Base-by-base conservation (phyloP, 2,888 invertebrate species). In the Pycnomerus fuliginosus region DNA sequence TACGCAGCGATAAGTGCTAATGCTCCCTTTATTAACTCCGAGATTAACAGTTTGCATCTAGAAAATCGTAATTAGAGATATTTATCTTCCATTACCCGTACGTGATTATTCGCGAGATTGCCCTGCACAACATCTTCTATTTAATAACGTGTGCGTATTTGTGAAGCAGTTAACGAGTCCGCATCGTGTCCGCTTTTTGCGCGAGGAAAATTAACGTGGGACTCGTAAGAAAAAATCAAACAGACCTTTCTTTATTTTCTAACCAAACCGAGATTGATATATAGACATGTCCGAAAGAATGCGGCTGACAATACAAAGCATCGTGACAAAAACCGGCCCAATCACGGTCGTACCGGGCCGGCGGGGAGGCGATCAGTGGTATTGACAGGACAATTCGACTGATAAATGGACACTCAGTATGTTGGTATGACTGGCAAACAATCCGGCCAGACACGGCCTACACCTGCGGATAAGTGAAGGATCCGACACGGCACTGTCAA, bases 301-400 rank as follows among this genome's bases (percentile, higher is more conserved):
- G 60, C 58, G 54, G 56, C 56, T 56, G 53, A 56, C 58, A 60
- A 56, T 58, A 58, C 61, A 61, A 57, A 58, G 57, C 52, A 56
- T 61, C 62, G 61, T 62, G 64, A 65, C 64, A 63, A 65, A 65
- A 65, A 64, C 62, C 61, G 62, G 62, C 61, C 61, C 62, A 65
- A 65, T 63, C 66, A 59, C 53, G 54, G 52, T 48, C 51, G 53
- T 39, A 39, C 25, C 25, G 55, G 51, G 50, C 48, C 50, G 53
- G 52, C 52, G 45, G 53, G 52, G 45, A 57, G 50, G 53, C 55
- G 56, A 54, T 53, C 52, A 50, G 38, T 46, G 48, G 51, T 58
- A 63, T 53, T 63, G 62, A 65, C 66, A 57, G 65, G 56, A 64
- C 64, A 65, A 64, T 64, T 55, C 59, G 56, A 52, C 57, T 65